Conservation (phyloP, 2,888 invertebrate species). For the Drosophila anomalata region DNA sequence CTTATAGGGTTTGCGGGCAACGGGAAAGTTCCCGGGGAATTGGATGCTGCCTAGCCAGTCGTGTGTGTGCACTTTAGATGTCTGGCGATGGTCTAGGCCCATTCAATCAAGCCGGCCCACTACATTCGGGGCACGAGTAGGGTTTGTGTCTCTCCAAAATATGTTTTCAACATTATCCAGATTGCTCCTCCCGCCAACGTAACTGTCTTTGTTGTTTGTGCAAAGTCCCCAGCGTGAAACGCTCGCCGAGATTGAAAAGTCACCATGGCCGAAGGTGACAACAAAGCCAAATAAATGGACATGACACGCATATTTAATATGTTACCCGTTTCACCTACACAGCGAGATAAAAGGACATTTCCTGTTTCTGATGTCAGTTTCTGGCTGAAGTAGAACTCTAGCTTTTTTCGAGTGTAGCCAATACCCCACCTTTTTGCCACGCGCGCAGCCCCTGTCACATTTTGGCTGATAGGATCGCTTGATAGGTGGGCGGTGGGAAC, state of each 20-base stretch:
- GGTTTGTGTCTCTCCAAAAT: slow-evolving; percentile 12
- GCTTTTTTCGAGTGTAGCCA: background rate
- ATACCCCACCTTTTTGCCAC: background rate
- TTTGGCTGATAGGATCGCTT: slow-evolving; percentile 30
- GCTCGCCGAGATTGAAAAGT: slow-evolving; percentile 50
- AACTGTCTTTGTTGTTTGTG: slow-evolving; percentile 12
- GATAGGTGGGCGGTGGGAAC: slow-evolving; percentile 5
- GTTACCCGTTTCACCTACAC: slow-evolving; percentile 8
- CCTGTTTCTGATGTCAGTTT: too few species aligned
- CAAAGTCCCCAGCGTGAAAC: slow-evolving; percentile 17
- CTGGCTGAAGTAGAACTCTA: too few species aligned
- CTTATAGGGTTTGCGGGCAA: slow-evolving; percentile 1
- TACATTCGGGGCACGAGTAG: slow-evolving; percentile 8
- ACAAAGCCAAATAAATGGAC: slow-evolving; percentile 64
- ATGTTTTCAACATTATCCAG: slow-evolving; percentile 35
- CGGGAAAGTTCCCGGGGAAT: background rate
- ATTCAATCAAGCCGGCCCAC: slow-evolving; percentile 43
- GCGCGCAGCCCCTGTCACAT: slow-evolving; percentile 41
- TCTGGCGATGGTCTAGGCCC: slow-evolving; percentile 48
- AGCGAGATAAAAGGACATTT: background rate
- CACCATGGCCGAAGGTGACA: slow-evolving; percentile 67
- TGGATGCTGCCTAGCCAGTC: slow-evolving; percentile 15
- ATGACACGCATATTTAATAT: slow-evolving; percentile 77
- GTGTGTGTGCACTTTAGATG: slow-evolving; percentile 43
- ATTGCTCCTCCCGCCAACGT: slow-evolving; percentile 21